phyloP scores from a whole-genome alignment of 2,797 vertebrate genomes.

The Choloepus didactylus region DNA sequence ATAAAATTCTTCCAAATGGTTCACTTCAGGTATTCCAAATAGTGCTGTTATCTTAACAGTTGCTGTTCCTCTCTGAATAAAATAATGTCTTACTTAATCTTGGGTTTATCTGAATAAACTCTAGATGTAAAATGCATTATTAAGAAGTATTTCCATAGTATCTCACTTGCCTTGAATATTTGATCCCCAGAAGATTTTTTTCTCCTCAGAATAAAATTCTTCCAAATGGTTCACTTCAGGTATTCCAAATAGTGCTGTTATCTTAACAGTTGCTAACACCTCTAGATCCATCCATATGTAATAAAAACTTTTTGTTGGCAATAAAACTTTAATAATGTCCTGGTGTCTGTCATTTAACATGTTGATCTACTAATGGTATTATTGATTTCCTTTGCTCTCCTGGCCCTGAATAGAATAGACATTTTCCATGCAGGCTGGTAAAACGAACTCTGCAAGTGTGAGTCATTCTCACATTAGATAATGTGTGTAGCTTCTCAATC shows the following conservation, averaged over 20 bases:
- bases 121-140: conserved; percentile 17
- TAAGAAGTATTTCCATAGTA: conserved; percentile 20
- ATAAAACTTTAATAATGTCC: background rate
- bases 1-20: conserved; percentile 35
- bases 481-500: background rate
- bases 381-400: conserved; percentile 40
- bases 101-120: conserved; percentile 29
- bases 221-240: background rate
- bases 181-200: background rate
- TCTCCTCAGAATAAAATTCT: conserved; percentile 6
- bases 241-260: background rate
- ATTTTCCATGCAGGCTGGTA: background rate
- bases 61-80: conserved; percentile 37
- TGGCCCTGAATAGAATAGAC: background rate
- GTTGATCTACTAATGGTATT: background rate
- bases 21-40: background rate
- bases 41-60: background rate
- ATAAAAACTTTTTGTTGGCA: background rate
- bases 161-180: conserved; percentile 21
- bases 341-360: background rate
- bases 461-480: conserved; percentile 10
- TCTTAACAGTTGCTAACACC: background rate
- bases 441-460: background rate
- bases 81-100: conserved; percentile 33
- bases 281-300: background rate